These are phyloP conservation scores for Amyelois transitella DNA, from an alignment of 1,140 invertebrate genomes.

Conservation along the genomic window DNA sequence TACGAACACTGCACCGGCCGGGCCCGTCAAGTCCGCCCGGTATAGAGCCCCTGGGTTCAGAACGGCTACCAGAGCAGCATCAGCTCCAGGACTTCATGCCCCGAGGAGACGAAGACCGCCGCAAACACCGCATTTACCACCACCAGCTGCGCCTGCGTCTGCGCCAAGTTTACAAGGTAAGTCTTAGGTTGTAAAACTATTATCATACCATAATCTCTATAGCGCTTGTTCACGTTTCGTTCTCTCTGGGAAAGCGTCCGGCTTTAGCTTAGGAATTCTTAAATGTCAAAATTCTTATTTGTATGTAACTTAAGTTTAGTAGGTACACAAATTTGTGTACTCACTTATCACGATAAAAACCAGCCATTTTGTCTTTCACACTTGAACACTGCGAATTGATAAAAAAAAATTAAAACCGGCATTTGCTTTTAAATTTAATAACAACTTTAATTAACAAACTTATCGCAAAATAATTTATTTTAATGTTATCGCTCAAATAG, in stretches of 20 bases:
- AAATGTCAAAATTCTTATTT: not conserved
- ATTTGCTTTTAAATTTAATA: too few species aligned
- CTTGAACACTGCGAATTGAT: too few species aligned
- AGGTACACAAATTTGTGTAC: too few species aligned
- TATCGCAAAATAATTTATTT: too few species aligned
- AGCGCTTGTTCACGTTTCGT: not conserved
- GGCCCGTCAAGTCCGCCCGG: conserved; percentile 86
- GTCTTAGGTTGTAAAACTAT: too few species aligned
- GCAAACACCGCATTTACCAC: conserved; percentile 72
- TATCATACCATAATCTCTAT: not conserved
- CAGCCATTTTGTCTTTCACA: too few species aligned
- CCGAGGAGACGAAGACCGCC: conserved; percentile 75
- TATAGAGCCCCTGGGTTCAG: conserved; percentile 89
- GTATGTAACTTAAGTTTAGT: not conserved
- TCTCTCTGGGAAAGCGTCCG: not conserved
- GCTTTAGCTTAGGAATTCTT: not conserved
- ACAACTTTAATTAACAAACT: too few species aligned
- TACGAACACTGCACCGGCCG: conserved; percentile 65
- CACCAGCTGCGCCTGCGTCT: conserved; percentile 45
- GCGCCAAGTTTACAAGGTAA: conserved; percentile 60
- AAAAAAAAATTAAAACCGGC: too few species aligned
- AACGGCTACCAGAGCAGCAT: conserved; percentile 80
- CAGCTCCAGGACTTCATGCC: conserved; percentile 80
- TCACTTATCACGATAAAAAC: too few species aligned
- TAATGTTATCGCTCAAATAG: too few species aligned